Conservation (phyloP, 2,888 invertebrate genomes). For the Pammene fasciana region DNA sequence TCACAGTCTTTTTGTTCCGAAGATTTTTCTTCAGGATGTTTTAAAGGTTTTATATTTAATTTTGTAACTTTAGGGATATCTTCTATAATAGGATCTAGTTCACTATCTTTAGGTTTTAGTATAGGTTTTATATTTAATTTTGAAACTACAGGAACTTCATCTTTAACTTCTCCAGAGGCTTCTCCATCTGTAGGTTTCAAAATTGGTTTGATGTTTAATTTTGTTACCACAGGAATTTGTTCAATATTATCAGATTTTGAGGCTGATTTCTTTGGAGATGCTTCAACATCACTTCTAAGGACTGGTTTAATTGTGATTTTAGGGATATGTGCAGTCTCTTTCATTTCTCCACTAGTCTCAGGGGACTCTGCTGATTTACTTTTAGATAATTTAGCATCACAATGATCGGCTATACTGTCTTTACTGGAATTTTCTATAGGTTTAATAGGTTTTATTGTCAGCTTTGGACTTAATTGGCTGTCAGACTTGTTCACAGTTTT, state of each 20-base stretch:
- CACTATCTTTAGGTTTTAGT: conserved; percentile 77
- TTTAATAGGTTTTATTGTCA: conserved; percentile 78
- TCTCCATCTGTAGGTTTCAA: conserved; percentile 69
- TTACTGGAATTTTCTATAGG: conserved; percentile 60
- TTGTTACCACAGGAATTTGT: conserved; percentile 72
- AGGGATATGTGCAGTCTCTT: conserved; percentile 77
- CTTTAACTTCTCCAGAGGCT: conserved; percentile 62
- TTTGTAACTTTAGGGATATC: conserved; percentile 80
- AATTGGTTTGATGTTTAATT: conserved; percentile 77
- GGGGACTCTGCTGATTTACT: conserved; percentile 61
- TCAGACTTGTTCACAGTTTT: conserved; percentile 71
- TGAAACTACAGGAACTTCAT: conserved; percentile 79
- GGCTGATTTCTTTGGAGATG: conserved; percentile 56
- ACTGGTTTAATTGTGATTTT: conserved; percentile 84
- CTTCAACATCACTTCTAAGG: conserved; percentile 61
- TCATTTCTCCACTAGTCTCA: conserved; percentile 59
- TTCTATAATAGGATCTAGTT: conserved; percentile 73
- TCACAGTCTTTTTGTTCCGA: conserved; percentile 77
- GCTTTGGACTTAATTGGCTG: conserved; percentile 73
- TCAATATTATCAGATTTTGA: conserved; percentile 62
- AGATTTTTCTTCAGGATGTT: conserved; percentile 71
- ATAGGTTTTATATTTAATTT: conserved; percentile 83
- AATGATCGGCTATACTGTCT: conserved; percentile 51
- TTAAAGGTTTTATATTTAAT: conserved; percentile 82
- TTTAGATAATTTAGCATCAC: conserved; percentile 57